phyloP scores from a whole-genome alignment of 2,888 invertebrate genomes.

The Volucella inanis region DNA sequence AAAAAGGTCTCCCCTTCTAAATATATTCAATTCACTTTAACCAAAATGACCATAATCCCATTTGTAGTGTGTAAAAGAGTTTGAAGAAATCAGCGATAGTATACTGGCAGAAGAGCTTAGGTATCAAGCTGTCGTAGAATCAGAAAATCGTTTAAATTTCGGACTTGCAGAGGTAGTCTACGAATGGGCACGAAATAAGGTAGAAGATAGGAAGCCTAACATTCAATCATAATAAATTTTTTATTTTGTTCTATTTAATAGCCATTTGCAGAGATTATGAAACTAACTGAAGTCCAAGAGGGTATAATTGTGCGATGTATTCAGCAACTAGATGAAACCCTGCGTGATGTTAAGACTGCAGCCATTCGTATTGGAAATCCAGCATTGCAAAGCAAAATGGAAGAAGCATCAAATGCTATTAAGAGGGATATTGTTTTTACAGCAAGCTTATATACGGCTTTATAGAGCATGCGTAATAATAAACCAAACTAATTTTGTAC shows the following conservation, averaged over 20 bases:
- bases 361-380: conserved; percentile 97
- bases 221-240: not conserved
- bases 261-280: conserved; percentile 96
- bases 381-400: conserved; percentile 95
- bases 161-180: conserved; percentile 97
- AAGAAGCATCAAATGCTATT: conserved; percentile 95
- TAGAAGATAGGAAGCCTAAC: conserved; percentile 79
- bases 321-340: conserved; percentile 96
- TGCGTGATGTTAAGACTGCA: conserved; percentile 94
- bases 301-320: conserved; percentile 99
- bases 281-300: conserved; percentile 96
- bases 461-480: conserved; percentile 20
- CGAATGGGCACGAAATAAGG: conserved; percentile 96
- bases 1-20: conserved; percentile 76
- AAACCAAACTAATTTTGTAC: too few species aligned
- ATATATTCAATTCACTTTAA: not conserved
- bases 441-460: conserved; percentile 93
- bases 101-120: conserved; percentile 87
- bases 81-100: conserved; percentile 87
- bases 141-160: conserved; percentile 90
- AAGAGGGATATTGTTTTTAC: conserved; percentile 99
- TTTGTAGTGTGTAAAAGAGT: conserved; percentile 87
- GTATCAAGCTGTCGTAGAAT: conserved; percentile 79
- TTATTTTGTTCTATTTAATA: conserved; percentile 80
- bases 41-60: not conserved